phyloP scores from a whole-genome alignment of 2,888 invertebrate genomes.

The Lepidocyrtinus sp. region DNA sequence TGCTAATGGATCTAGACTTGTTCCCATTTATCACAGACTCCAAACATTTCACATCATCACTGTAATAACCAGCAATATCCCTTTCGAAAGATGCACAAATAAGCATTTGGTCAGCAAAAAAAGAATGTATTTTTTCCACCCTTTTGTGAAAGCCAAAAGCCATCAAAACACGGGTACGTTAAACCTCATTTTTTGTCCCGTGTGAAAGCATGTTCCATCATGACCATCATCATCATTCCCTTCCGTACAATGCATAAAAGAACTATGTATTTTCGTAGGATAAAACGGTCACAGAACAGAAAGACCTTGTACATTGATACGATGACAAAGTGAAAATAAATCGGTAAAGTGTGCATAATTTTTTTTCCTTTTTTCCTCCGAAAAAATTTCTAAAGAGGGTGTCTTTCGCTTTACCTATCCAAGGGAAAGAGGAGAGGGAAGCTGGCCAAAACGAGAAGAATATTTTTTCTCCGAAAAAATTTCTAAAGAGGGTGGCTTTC shows the following conservation, averaged over 20 bases:
- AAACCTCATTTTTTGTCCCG: constrained; percentile 7
- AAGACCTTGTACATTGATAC: constrained; percentile 6
- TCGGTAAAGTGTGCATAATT: constrained; percentile 10
- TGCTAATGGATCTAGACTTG: constrained; percentile 58
- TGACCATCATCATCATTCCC: not conserved
- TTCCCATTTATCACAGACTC: constrained; percentile 56
- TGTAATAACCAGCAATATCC: constrained; percentile 39
- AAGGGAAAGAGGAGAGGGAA: not conserved
- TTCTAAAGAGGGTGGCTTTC: not conserved
- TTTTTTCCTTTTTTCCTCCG: not conserved
- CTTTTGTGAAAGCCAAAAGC: not conserved
- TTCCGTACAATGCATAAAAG: not conserved
- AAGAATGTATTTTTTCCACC: not conserved
- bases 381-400: not conserved
- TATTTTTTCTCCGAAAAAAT: no score
- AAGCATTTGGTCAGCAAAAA: constrained; percentile 1
- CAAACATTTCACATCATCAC: constrained; percentile 21
- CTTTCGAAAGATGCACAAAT: constrained; percentile 52
- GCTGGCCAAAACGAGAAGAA: not conserved
- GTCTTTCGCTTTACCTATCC: no score
- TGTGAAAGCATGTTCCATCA: not conserved
- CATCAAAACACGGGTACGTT: not conserved
- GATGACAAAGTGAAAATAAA: constrained; percentile 10
- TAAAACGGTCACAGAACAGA: constrained; percentile 10
- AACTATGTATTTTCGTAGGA: constrained; percentile 5